phyloP scores from a whole-genome alignment of 1,140 invertebrate genomes.

The Eulimnadia texana region DNA sequence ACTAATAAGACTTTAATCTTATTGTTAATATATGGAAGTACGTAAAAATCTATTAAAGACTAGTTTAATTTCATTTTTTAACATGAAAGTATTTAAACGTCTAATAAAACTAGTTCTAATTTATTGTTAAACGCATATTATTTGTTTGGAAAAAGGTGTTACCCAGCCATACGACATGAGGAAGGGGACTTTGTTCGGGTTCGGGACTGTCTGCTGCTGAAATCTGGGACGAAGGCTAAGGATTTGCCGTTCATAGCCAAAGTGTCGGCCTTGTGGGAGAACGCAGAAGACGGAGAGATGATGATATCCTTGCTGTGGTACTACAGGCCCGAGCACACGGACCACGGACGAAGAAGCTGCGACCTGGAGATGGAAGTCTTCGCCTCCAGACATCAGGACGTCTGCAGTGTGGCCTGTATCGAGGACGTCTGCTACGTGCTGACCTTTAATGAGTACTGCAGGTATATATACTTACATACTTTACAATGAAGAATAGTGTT shows the following conservation, averaged over 20 bases:
- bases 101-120: no score
- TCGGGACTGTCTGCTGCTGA: constrained; percentile 74
- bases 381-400: constrained; percentile 63
- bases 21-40: no score
- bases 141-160: constrained; percentile 53
- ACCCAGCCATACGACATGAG: constrained; percentile 69
- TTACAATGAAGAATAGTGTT: background rate
- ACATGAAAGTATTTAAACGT: no score
- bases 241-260: constrained; percentile 89
- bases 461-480: constrained; percentile 39
- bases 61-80: no score
- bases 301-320: constrained; percentile 95
- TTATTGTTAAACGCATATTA: no score
- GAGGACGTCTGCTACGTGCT: constrained; percentile 96
- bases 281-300: constrained; percentile 88
- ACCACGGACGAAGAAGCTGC: constrained; percentile 57
- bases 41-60: no score
- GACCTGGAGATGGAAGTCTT: constrained; percentile 84
- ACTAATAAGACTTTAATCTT: no score
- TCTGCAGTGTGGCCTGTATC: constrained; percentile 88
- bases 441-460: constrained; percentile 91
- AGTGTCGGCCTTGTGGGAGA: constrained; percentile 84
- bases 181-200: constrained; percentile 71
- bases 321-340: constrained; percentile 92
- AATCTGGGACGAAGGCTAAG: constrained; percentile 62